These are phyloP conservation scores for Pantelozetes paolii DNA, from an alignment of 2,888 invertebrate genomes.

Conservation along the genomic window DNA sequence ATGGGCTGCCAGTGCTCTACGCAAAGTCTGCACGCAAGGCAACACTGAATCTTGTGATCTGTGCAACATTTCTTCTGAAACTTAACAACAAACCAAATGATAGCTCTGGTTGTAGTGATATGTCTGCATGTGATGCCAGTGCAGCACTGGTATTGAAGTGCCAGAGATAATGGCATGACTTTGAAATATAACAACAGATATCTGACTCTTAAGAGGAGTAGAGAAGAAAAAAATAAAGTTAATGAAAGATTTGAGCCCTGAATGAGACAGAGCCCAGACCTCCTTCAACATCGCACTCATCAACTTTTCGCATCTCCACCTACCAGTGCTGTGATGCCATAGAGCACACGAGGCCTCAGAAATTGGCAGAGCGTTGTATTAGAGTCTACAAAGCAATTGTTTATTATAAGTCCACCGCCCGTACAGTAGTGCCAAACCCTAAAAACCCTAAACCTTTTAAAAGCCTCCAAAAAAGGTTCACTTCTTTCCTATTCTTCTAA, in stretches of 20 bases:
- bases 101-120: conserved; percentile 17
- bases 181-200: conserved; percentile 21
- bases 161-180: not conserved
- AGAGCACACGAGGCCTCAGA: not conserved
- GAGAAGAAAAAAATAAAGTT: not conserved
- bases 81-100: conserved; percentile 12
- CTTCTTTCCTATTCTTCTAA: not conserved
- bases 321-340: not conserved
- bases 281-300: conserved; percentile 28
- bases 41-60: too few relatives aligned
- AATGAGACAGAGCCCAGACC: conserved; percentile 31
- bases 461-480: conserved; percentile 9
- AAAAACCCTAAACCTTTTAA: conserved; percentile 23
- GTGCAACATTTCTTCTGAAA: conserved; percentile 14
- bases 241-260: conserved; percentile 32
- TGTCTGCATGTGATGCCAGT: conserved; percentile 3
- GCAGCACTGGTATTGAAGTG: not conserved
- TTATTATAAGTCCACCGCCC: conserved; percentile 28
- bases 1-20: not conserved
- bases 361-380: not conserved
- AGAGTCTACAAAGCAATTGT: conserved; percentile 8
- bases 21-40: conserved; percentile 32
- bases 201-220: not conserved
- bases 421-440: conserved; percentile 36
- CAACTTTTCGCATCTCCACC: conserved; percentile 34